Conservation (phyloP, 2,797 vertebrate genomes). For the Enteromius argenteus region DNA sequence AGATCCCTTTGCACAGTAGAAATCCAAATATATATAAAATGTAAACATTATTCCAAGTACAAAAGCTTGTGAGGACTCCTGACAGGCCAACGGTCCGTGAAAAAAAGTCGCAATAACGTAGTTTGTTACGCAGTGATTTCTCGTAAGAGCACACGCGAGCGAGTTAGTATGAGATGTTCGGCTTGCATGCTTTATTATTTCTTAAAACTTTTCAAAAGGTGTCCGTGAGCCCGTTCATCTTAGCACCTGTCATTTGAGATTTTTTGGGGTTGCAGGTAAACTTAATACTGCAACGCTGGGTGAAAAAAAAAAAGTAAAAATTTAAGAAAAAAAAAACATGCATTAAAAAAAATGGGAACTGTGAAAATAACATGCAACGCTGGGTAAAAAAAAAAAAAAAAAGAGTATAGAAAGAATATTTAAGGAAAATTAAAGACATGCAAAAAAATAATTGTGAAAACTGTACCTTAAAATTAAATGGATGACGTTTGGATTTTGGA, state of each 20-base stretch:
- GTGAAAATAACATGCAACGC: background rate
- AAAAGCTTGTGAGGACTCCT: conserved; percentile 47
- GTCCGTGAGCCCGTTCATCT: background rate
- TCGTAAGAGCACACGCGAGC: background rate
- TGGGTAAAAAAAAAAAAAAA: too few relatives aligned
- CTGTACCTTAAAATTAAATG: background rate
- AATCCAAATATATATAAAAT: conserved; percentile 48
- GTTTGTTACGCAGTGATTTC: background rate
- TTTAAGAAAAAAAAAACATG: too few relatives aligned
- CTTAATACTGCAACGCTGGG: background rate
- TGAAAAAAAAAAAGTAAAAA: background rate
- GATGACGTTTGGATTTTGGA: background rate
- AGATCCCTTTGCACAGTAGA: conserved; percentile 34
- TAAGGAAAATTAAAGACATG: background rate
- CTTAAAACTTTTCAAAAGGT: background rate
- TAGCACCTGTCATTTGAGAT: background rate
- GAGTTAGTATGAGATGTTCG: background rate
- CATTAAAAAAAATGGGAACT: too few relatives aligned
- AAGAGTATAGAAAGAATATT: background rate
- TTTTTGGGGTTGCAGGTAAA: background rate
- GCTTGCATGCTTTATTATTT: conserved; percentile 23
- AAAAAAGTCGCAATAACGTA: background rate
- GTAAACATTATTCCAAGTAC: conserved; percentile 61
- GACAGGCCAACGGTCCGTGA: background rate
- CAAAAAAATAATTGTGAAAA: background rate